Evolutionary conservation across 1,140 invertebrate species (phyloP).

Genomic region (Anoplolepis gracilipes): DNA sequence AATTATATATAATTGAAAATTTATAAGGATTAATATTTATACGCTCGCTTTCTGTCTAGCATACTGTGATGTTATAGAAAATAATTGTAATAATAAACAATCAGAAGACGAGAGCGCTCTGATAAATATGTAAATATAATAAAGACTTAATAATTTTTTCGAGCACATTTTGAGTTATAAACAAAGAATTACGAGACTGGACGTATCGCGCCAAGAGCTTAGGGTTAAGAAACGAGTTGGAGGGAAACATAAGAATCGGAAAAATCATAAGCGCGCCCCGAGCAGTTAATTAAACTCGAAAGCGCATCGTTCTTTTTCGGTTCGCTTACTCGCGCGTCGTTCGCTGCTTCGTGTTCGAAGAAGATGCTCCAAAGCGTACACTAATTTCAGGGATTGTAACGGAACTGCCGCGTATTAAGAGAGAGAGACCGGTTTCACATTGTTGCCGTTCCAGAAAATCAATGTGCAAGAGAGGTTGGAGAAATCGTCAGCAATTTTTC

Average conservation of each 20-base stretch:
- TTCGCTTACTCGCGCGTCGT: constrained; percentile 33
- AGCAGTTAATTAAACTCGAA: constrained; percentile 52
- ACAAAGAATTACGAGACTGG: not conserved
- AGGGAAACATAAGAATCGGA: not conserved
- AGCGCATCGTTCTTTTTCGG: constrained; percentile 46
- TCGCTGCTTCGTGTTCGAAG: constrained; percentile 39
- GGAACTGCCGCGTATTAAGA: constrained; percentile 46
- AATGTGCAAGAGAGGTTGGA: constrained; percentile 42
- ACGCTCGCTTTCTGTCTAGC: not conserved
- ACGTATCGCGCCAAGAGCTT: not conserved
- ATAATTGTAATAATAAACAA: not conserved
- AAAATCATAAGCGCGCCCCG: constrained; percentile 2
- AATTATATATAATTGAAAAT: not conserved
- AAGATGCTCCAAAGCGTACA: constrained; percentile 52
- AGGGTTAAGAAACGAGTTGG: not conserved
- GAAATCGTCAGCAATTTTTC: constrained; percentile 56
- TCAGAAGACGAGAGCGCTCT: too few species aligned
- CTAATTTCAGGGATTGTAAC: constrained; percentile 59
- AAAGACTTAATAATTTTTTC: not conserved
- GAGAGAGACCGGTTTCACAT: constrained; percentile 58
- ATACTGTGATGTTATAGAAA: not conserved
- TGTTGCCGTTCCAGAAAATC: constrained; percentile 59
- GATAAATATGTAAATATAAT: not conserved
- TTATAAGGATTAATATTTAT: not conserved
- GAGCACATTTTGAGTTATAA: not conserved